Evolutionary conservation across 2,888 invertebrate species (phyloP), one percentile per base, ranked within the genome.

Genomic region (Xestobium rufovillosum): DNA sequence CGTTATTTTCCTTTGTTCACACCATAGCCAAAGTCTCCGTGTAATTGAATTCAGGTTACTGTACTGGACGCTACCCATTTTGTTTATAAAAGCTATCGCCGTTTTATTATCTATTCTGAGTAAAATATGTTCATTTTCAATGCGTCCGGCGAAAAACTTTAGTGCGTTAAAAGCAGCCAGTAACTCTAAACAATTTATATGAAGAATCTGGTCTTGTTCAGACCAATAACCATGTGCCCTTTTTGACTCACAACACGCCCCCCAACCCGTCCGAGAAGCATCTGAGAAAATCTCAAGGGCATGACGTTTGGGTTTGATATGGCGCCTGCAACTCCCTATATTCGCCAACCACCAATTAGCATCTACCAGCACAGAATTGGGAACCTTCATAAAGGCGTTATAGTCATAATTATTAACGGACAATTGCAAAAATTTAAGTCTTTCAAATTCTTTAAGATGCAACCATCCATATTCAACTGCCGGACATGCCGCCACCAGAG

Each of bases 391-490:
- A 31, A 12, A 37, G 14, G 11, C 30, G 40, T 42, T 38, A 32
- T 38, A 47, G 16, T 35, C 32, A n/a, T n/a, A 3, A 37, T 40
- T 2, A 19, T 10, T 10, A 28, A n/a, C 6, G 33, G 29, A 14
- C 6, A 49, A 19, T n/a, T 45, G 45, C 19, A 39, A 31, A 34
- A 11, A 41, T 34, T 47, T 44, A 14, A 31, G 34, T 12, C 41
- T 29, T 30, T 47, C 48, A 23, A 47, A 32, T 3, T 10, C 13
- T 34, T 49, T 49, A 2, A 36, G 34, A 23, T 48, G 32, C 6
- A 45, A 9, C 40, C 45, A 36, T 0, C 51, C 45, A 42, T 52
- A 55, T 12, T 36, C 38, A 3, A 50, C 36, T 1, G 52, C 52
- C 9, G 50, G 53, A 29, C 51, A 53, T 4, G 39, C 39, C 4